Evolutionary conservation across 2,113 vertebrate species (phyloP).

Genomic region (Oryzias javanicus): DNA sequence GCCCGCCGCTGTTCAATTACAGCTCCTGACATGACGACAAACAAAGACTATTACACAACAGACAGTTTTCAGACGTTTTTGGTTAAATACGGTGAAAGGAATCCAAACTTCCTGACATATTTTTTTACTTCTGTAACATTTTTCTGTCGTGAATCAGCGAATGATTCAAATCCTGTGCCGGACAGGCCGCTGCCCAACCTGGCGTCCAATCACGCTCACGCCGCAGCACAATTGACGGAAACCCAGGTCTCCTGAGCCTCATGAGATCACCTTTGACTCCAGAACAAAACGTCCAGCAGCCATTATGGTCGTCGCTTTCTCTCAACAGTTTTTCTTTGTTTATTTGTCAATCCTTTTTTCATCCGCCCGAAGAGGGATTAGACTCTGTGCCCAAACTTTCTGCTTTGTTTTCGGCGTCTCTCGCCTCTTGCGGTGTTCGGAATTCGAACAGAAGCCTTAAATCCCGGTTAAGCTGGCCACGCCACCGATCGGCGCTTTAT

Average conservation of each 20-base stretch:
- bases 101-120: too few species aligned
- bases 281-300: neutral
- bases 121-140: constrained; percentile 11
- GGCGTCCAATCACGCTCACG: constrained; percentile 34
- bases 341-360: too few species aligned
- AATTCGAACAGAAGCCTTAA: constrained; percentile 57
- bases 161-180: constrained; percentile 59
- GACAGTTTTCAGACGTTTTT: too few species aligned
- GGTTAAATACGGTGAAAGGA: too few species aligned
- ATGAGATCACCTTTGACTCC: constrained; percentile 47
- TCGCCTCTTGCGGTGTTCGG: constrained; percentile 48
- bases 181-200: constrained; percentile 22
- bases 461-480: constrained; percentile 71
- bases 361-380: neutral
- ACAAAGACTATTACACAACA: too few species aligned
- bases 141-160: constrained; percentile 46
- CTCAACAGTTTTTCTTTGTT: neutral
- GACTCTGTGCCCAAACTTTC: constrained; percentile 5
- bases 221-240: constrained; percentile 61
- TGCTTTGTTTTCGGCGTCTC: constrained; percentile 48
- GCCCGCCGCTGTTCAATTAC: constrained; percentile 49
- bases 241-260: constrained; percentile 38
- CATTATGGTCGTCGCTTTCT: constrained; percentile 9
- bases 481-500: constrained; percentile 54
- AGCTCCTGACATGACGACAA: constrained; percentile 42